Base-by-base conservation (phyloP, 2,113 vertebrate species). In the Myrmecophaga tridactyla region DNA sequence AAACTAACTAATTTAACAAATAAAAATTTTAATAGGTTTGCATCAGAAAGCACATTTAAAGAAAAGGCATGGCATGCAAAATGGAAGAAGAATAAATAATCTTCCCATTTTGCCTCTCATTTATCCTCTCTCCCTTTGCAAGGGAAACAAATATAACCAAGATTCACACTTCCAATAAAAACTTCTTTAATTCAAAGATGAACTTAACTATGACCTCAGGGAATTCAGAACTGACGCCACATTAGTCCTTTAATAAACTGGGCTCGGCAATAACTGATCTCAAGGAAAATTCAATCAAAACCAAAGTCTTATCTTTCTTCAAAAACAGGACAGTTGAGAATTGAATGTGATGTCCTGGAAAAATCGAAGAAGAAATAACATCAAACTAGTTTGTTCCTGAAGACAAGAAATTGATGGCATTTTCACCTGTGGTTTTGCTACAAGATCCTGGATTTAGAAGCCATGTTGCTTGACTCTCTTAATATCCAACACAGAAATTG, bases 261-360 rank as follows among this genome's bases (percentile, higher is more conserved):
- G 63, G 90, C 88, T 96, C 18, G 23, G 96, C 93, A 97, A 97
- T 95, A 96, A 96, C 97, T 95, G 96, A 97, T 96, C 94, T 97
- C 96, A 96, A 96, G 97, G 86, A 97, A 97, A 97, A 97, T 97
- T 97, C 96, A 97, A 97, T 97, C 95, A 97, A 95, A 97, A 97
- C 85, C 73, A 88, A 96, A 97, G 97, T 94, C 94, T 97, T 97
- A 97, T 97, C 97, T 97, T 95, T 92, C 92, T 96, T 96, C 90
- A 95, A 95, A 97, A 97, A 97, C 95, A 95, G 95, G 96, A 96
- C 95, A 97, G 96, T 92, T 86, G 95, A 97, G 97, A 97, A 97
- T 95, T 96, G 95, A 95, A 95, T 97, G 95, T 95, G 97, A 97
- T 96, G 88, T 96, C 90, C 95, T 95, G 83, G 94, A 97, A 97